Evolutionary conservation across 1,140 invertebrate genomes (phyloP).

Genomic region (Drosophila arawakana): DNA sequence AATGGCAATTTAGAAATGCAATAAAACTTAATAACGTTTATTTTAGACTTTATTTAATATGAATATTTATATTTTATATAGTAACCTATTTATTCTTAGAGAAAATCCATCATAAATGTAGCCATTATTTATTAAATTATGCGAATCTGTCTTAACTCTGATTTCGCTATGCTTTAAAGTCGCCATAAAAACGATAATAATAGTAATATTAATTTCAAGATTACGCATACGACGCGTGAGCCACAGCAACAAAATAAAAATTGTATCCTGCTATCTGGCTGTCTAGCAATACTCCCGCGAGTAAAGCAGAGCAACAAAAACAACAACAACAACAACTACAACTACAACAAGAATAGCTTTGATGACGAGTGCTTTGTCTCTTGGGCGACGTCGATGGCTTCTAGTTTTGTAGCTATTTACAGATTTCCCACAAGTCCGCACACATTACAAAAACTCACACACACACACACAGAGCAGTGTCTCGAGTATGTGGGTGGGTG

Average conservation of each 20-base stretch:
- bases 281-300: slow-evolving; percentile 58
- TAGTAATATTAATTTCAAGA: slow-evolving; percentile 55
- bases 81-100: no score
- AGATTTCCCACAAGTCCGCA: slow-evolving; percentile 78
- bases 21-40: no score
- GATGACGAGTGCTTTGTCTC: slow-evolving; percentile 54
- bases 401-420: slow-evolving; percentile 80
- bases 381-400: slow-evolving; percentile 61
- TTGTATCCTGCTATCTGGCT: slow-evolving; percentile 37
- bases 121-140: not conserved
- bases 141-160: not conserved
- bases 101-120: not conserved
- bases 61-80: no score
- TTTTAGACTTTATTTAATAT: no score
- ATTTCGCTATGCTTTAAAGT: slow-evolving; percentile 18
- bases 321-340: slow-evolving; percentile 9
- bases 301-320: slow-evolving; percentile 20
- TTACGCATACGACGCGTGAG: slow-evolving; percentile 71
- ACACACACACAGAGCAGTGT: slow-evolving; percentile 32
- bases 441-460: slow-evolving; percentile 41
- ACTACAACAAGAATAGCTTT: slow-evolving; percentile 32
- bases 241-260: slow-evolving; percentile 11
- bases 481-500: slow-evolving; percentile 6
- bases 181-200: slow-evolving; percentile 15
- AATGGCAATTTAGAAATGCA: no score